These are phyloP conservation scores for Crossaster papposus DNA, from an alignment of 53 echinoderm and acorn worm genomes.

Conservation along the genomic window DNA sequence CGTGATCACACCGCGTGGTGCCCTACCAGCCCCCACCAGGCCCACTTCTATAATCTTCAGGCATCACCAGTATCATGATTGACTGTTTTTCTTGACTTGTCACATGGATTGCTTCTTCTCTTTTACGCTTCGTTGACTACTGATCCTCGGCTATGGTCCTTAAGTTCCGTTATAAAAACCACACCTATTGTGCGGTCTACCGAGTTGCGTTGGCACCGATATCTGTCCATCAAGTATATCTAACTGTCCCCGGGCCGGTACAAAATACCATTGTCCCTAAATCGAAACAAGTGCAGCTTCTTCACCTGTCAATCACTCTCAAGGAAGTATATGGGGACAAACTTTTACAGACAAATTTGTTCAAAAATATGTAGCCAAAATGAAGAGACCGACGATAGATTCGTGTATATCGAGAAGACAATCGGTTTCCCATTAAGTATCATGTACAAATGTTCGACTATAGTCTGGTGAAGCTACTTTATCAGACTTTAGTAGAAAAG, in stretches of 20 bases:
- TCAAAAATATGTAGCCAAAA: no score
- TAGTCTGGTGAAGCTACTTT: no score
- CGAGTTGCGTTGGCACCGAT: conserved; percentile 7
- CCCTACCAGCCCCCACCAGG: not conserved
- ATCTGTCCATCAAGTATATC: conserved; percentile 9
- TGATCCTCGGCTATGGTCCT: not conserved
- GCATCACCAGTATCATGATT: not conserved
- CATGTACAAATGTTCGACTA: no score
- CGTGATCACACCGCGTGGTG: not conserved
- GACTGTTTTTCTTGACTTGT: conserved; percentile 1
- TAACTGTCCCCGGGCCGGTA: not conserved
- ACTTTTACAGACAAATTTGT: no score
- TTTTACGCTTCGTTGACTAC: not conserved
- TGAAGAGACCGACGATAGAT: no score
- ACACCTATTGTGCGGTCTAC: not conserved
- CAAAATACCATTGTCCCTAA: conserved; percentile 1
- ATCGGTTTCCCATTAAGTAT: no score
- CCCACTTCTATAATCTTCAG: not conserved
- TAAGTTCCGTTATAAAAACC: not conserved
- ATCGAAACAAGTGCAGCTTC: not conserved
- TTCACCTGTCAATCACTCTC: conserved; percentile 22
- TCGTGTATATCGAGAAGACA: no score
- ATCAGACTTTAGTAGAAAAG: no score
- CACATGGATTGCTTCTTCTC: not conserved
- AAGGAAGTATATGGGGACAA: not conserved